Base-by-base conservation (phyloP, 2,888 invertebrate species). In the Proisotoma minuta region DNA sequence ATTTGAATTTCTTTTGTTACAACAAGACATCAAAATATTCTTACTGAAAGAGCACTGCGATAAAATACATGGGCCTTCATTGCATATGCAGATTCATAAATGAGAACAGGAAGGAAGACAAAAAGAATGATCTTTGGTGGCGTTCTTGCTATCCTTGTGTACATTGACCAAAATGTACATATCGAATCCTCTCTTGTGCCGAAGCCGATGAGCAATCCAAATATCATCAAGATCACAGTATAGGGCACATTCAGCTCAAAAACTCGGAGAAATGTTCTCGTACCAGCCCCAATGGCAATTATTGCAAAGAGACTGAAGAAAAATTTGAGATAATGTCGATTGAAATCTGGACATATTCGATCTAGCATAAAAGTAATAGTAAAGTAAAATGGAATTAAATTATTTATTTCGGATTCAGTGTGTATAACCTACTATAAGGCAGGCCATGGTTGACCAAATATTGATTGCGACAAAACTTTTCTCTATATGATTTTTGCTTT, bases 201-300 rank as follows among this genome's bases (percentile, higher is more conserved):
- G 8, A 57, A 28, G 18, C 79, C 79, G 61, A 78, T 70, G 28
- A 75, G 43, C 23, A 75, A 71, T 3, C 78, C 79, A 26, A 77
- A 70, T 1, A 78, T 69, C 59, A 79, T 75, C 15, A 79, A 70
- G 8, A 78, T 70, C 1, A 78, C 78, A 2, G 79, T 79, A 74
- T 79, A 79, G 0, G 79, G 79, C 2, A 79, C 43, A 28, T 61
- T 57, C 1, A 73, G 20, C 23, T 68, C 70, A 22, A 68, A 70
- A 10, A 68, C 57, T 40, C 59, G 59, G 23, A 71, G 51, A 20
- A 73, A 1, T 3, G 72, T 65, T 15, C 74, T 62, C 8, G 70
- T 65, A n/a, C 69, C 20, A 0, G 74, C 73, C 8, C 73, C 73
- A 52, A 64, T 58, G 5, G 68, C 62, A 47, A 74, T 68, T 8